Evolutionary conservation across 2,113 vertebrate genomes (phyloP).

Genomic region (Pterocles gutturalis): DNA sequence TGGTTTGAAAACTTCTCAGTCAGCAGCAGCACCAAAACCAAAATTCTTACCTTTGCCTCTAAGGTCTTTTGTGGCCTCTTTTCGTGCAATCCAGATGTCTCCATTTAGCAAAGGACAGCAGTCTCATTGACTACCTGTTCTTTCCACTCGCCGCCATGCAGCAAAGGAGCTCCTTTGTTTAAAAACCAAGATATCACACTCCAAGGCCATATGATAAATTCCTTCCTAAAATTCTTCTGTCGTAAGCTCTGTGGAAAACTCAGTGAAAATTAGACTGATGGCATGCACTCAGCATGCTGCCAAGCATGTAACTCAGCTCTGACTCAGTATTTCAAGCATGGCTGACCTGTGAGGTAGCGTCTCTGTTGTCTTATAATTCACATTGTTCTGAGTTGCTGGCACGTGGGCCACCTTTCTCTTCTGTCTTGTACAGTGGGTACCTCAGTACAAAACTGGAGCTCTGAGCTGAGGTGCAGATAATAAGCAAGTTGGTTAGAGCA

Average conservation of each 20-base stretch:
- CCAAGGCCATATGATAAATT: not conserved
- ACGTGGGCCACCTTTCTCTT: not conserved
- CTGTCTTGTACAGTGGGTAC: not conserved
- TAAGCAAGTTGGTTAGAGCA: not conserved
- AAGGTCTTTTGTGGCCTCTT: not conserved
- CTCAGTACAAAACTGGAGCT: not conserved
- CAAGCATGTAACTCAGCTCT: not conserved
- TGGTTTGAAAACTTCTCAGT: not conserved
- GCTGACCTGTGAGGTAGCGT: not conserved
- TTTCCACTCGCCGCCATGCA: not conserved
- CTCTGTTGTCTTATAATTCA: not conserved
- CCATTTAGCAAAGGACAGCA: not conserved
- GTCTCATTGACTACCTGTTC: not conserved
- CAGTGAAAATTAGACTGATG: not conserved
- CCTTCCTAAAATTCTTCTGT: slow-evolving; percentile 6
- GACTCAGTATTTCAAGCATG: not conserved
- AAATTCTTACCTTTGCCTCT: not conserved
- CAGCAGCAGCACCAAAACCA: not conserved
- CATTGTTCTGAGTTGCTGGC: not conserved
- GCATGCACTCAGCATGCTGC: not conserved
- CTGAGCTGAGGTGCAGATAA: not conserved
- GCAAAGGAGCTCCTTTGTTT: not conserved
- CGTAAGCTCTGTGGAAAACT: not conserved
- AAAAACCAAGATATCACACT: not conserved
- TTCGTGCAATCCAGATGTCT: not conserved